Evolutionary conservation across 2,113 vertebrate species (phyloP).

Genomic region (Callaeas wilsoni): DNA sequence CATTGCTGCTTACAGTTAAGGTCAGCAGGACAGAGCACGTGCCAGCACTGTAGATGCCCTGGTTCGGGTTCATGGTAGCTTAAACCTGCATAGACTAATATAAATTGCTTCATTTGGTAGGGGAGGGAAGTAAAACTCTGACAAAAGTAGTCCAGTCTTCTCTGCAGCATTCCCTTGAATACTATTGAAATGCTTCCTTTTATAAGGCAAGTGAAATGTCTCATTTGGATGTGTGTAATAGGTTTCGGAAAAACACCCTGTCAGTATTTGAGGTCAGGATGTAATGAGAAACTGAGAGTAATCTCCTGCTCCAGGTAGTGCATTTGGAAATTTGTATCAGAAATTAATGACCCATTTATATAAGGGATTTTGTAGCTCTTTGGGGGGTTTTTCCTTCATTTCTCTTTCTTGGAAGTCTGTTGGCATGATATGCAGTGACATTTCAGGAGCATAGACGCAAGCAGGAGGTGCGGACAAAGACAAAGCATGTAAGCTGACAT

Average conservation of each 20-base stretch:
- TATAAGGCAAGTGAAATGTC: background rate
- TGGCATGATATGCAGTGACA: background rate
- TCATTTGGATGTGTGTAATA: background rate
- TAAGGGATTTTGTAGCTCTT: constrained; percentile 9
- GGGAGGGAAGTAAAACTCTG: background rate
- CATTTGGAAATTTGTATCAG: constrained; percentile 40
- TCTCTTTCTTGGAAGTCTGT: background rate
- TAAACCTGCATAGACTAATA: background rate
- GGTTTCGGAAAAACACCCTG: background rate
- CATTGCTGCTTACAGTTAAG: background rate
- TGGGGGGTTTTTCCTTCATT: background rate
- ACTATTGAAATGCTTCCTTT: background rate
- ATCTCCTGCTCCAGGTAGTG: constrained; percentile 17
- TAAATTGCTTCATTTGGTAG: background rate
- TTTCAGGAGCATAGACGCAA: constrained; percentile 26
- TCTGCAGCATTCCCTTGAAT: background rate
- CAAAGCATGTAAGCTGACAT: constrained; percentile 28
- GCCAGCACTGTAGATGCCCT: background rate
- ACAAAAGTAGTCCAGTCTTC: background rate
- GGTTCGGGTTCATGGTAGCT: background rate
- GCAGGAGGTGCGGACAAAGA: background rate
- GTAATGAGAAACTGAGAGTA: constrained; percentile 22
- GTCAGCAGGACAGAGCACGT: background rate
- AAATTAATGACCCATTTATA: constrained; percentile 44
- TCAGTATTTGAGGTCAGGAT: background rate